Base-by-base conservation (phyloP, 2,113 vertebrate species). In the Plecotus auritus region DNA sequence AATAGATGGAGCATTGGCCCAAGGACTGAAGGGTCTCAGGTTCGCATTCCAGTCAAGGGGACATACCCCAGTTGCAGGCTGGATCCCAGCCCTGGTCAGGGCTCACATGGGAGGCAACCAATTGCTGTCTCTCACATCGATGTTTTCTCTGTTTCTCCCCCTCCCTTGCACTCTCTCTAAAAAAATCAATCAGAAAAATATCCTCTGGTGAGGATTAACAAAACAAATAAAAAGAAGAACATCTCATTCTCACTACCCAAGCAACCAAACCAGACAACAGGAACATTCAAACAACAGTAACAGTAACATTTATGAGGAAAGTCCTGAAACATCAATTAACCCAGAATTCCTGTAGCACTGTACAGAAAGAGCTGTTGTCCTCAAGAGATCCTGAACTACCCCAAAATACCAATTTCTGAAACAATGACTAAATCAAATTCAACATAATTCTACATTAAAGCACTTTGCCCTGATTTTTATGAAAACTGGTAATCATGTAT, bases 371-470 rank as follows among this genome's bases (percentile, higher is more conserved):
- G 32, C 26, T 59, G 4, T 2, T 92, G 11, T n/a, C 47, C 47
- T 86, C 78, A 82, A 84, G 23, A 86, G 64, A 92, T 64, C n/a
- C 42, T 82, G 0, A 92, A 92, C 37, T 28, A 86, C n/a, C 56
- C 42, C 84, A 80, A 90, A 72, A 80, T 1, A 83, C 35, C 22
- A 73, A 83, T 56, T 93, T 96, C 85, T 86, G 26, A 73, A 76
- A 69, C 82, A 90, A 56, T 86, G 42, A n/a, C 35, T 83, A 78
- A 76, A 73, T 66, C 61, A 47, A 93, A 90, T 73, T 83, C 47
- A 76, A 7, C 56, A 64, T 76, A 95, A 49, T 89, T 89, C 40
- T 26, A 20, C 54, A 92, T 45, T 66, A 90, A 90, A 96, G 49
- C 11, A 84, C 13, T 69, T 9, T 88, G 32, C 9, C 35, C 35